Base-by-base conservation (phyloP, 2,113 vertebrate genomes). In the Electrona antarctica region DNA sequence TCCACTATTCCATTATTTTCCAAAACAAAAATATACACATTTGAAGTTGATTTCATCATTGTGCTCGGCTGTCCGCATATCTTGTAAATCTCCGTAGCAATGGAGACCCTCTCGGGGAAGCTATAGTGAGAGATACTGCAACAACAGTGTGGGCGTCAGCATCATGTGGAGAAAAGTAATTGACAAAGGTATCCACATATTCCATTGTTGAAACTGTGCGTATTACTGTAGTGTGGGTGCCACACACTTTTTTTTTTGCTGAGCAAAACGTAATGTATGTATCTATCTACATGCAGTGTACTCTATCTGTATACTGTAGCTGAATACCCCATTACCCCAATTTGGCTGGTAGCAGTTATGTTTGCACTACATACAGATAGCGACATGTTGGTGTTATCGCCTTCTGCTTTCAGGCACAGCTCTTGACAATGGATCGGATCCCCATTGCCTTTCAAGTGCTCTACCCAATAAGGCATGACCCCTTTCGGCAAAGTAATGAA, bases 61-160 rank as follows among this genome's bases (percentile, higher is more conserved):
- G 62, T 80, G 60, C 33, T 33, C 50, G 52, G 67, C 64, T 74
- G 64, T 54, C 79, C 7, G 69, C 76, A 78, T 83, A 80, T 78
- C 83, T 75, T 78, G 82, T 75, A 77, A 78, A 85, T 80, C 14
- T 33, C 45, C 62, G 71, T 73, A 45, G 64, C 45, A 1, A 49
- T 62, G 56, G 21, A 79, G 56, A 33, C 58, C 74, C 69, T 57
- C 6, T 6, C 0, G n/a, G 71, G 79, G 69, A 73, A 71, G 65
- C 12, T 10, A 56, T n/a, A 69, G 74, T 71, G 8, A 52, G 63
- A 77, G 64, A 63, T 13, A 11, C 59, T 13, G 33, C 11, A 45
- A 72, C 61, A 49, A 60, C 50, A 81, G 45, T 48, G 69, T 61
- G 59, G 33, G 33, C 33, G 3, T 41, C 33, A 41, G 33, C 33